Evolutionary conservation across 2,113 vertebrate genomes (phyloP), one percentile per base, ranked within the genome.

Genomic region (Carassius gibelio): DNA sequence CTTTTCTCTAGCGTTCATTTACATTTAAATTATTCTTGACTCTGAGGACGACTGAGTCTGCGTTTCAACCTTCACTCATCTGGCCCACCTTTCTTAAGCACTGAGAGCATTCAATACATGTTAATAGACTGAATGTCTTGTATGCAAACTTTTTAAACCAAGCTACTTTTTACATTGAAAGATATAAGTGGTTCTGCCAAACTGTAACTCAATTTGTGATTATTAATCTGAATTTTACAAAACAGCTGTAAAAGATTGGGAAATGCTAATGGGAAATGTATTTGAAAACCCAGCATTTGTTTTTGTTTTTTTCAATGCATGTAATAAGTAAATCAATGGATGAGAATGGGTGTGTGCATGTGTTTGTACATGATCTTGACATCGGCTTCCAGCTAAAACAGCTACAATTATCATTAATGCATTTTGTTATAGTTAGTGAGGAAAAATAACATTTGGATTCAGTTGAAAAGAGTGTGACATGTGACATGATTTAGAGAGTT

Each of bases 1-100:
- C 62, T 79, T 71, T 72, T 72, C 84, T 26, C 36, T 15, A 45
- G 50, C 42, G 23, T 81, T 81, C 68, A 81, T 85, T 85, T 81
- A 85, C 55, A 85, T 81, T 81, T 62, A 50, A 81, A 85, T 81
- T 52, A 62, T 74, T 79, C 77, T 45, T 8, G 38, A 66, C 45
- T 68, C 50, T 34, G 34, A 45, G 17, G 21, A 36, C 11, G 23
- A 26, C n/a, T n/a, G 30, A 14, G 5, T 78, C 36, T n/a, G 42
- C 15, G n/a, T 68, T 77, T 76, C 23, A 68, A 68, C 64, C 64
- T 36, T 36, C 64, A 6, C 64, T 68, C 64, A 68, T 68, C 30
- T 7, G 64, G 30, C 64, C 64, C 7, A 17, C 5, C 26, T 68
- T 68, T 34, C 64, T 68, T 34, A 68, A 8, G 13, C 23, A 30